Percentiles rank a stretch among this genome's conserved stretches.
These are phyloP conservation scores for Notamacropus eugenii DNA, from an alignment of 2,797 vertebrate species.

Conservation along the genomic window DNA sequence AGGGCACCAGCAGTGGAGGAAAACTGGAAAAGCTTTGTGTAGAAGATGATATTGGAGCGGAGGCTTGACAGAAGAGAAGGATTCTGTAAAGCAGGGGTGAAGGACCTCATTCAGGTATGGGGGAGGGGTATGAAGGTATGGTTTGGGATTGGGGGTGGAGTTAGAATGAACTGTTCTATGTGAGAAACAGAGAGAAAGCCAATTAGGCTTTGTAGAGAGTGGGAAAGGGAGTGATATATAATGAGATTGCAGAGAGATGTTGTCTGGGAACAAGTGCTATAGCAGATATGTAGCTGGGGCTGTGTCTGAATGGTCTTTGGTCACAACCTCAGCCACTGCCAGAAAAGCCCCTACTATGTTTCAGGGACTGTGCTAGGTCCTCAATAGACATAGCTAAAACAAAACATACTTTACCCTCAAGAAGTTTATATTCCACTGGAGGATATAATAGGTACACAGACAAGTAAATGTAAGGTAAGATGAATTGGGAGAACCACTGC, in stretches of 20 bases:
- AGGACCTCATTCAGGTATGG: background rate
- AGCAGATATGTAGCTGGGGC: background rate
- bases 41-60: background rate
- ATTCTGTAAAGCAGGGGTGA: background rate
- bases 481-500: background rate
- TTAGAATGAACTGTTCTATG: background rate
- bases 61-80: background rate
- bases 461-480: no score
- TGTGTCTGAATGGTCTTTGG: background rate
- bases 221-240: background rate
- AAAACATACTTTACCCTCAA: background rate
- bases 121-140: background rate
- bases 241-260: background rate
- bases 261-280: background rate
- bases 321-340: background rate
- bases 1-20: background rate
- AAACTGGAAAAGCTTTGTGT: background rate
- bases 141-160: background rate
- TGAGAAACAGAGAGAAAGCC: background rate
- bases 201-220: background rate
- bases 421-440: background rate
- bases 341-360: background rate
- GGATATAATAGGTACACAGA: no score
- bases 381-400: background rate
- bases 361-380: background rate